phyloP scores from a whole-genome alignment of 2,797 vertebrate genomes.

The Syndactyla subalaris region DNA sequence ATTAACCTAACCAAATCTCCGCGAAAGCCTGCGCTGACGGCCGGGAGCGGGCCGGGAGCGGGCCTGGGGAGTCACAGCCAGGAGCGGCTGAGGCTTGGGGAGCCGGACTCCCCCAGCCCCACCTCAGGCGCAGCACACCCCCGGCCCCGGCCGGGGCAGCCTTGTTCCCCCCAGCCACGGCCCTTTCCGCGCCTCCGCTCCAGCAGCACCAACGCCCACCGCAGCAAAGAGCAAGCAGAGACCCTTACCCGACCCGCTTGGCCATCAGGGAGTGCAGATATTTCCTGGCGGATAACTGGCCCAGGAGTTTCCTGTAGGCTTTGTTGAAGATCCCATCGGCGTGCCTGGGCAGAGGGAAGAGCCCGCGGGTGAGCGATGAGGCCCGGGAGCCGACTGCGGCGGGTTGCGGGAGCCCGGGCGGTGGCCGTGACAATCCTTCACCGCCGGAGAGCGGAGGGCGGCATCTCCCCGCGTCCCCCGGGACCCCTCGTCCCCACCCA shows the following conservation, averaged over 20 bases:
- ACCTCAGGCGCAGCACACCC: neutral
- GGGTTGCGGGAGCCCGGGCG: neutral
- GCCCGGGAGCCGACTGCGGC: neutral
- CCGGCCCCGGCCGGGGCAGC: neutral
- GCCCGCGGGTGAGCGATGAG: neutral
- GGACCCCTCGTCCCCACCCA: neutral
- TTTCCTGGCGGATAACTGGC: slow-evolving; percentile 92
- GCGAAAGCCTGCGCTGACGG: neutral
- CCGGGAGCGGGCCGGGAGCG: neutral
- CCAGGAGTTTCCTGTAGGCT: slow-evolving; percentile 94
- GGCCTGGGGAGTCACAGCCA: neutral
- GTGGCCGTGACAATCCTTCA: neutral
- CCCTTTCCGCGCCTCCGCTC: neutral
- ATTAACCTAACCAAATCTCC: neutral
- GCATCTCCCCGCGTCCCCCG: slow-evolving; percentile 30
- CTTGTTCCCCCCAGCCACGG: neutral
- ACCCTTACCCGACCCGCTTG: slow-evolving; percentile 92
- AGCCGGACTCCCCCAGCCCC: neutral
- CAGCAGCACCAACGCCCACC: slow-evolving; percentile 6
- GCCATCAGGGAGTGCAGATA: slow-evolving; percentile 93
- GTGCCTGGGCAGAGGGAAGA: slow-evolving; percentile 79
- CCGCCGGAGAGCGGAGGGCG: neutral
- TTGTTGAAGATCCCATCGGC: slow-evolving; percentile 94
- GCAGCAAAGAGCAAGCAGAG: neutral
- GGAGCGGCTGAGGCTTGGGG: neutral